Evolutionary conservation across 2,797 vertebrate species (phyloP).

Genomic region (Eulemur mongoz): DNA sequence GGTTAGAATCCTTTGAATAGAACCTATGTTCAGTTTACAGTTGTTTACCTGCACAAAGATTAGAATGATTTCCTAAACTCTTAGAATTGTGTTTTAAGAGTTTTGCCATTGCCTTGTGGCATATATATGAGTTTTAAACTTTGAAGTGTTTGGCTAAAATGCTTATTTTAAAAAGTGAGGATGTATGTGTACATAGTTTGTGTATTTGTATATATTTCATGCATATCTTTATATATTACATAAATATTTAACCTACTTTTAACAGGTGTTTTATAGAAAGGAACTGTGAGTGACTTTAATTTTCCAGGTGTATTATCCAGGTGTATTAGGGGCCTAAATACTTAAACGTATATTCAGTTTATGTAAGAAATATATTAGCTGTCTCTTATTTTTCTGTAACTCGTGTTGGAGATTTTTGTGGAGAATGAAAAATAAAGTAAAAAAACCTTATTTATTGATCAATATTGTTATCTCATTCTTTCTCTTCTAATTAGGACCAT

Average conservation of each 20-base stretch:
- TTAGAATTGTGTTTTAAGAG: neutral
- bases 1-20: neutral
- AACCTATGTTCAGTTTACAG: neutral
- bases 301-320: neutral
- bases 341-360: neutral
- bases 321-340: neutral
- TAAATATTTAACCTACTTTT: neutral
- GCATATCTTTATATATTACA: neutral
- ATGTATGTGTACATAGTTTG: neutral
- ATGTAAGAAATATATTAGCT: neutral
- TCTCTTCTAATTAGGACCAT: neutral
- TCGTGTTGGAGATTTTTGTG: neutral
- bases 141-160: constrained; percentile 23
- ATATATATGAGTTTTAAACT: neutral
- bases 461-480: neutral
- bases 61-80: neutral
- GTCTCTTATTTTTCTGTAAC: neutral
- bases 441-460: neutral
- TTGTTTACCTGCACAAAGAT: neutral
- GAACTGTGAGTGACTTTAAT: neutral
- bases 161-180: neutral
- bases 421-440: constrained; percentile 20
- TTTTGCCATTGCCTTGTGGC: neutral
- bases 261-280: neutral
- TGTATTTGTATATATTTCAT: neutral